Evolutionary conservation across 2,797 vertebrate genomes (phyloP).

Genomic region (Dermochelys coriacea): DNA sequence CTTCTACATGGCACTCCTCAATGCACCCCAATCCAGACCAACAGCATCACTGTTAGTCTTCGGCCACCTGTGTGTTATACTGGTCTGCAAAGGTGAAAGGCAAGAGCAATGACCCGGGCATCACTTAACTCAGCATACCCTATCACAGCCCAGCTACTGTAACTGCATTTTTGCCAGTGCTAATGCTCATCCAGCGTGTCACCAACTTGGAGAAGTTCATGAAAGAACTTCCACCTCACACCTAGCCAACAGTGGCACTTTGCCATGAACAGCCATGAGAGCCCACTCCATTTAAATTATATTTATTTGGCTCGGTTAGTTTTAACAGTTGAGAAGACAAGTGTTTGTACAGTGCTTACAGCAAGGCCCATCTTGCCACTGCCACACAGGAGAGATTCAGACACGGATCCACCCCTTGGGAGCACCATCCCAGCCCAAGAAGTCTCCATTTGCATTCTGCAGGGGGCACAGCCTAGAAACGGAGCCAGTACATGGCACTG

Average conservation of each 20-base stretch:
- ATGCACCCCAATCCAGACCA: background rate
- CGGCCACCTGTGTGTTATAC: background rate
- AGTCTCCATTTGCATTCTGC: slow-evolving; percentile 5
- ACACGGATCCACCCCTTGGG: background rate
- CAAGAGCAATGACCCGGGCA: background rate
- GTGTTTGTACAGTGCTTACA: background rate
- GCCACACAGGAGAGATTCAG: slow-evolving; percentile 9
- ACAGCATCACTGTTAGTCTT: background rate
- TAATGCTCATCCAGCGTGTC: background rate
- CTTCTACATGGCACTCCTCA: background rate
- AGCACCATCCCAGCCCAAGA: background rate
- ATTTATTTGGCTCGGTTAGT: slow-evolving; percentile 61
- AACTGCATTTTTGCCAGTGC: background rate
- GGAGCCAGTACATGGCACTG: slow-evolving; percentile 96
- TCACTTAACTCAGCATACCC: background rate
- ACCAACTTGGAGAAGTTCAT: background rate
- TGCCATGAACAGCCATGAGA: background rate
- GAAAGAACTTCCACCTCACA: background rate
- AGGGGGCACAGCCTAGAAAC: slow-evolving; percentile 85
- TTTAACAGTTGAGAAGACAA: slow-evolving; percentile 1
- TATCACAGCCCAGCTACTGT: too few species aligned
- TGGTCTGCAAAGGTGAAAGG: background rate
- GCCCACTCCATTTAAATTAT: background rate
- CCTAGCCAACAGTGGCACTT: background rate
- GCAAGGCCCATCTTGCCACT: background rate